phyloP scores from a whole-genome alignment of 1,140 invertebrate species.

The Drosophila miranda region DNA sequence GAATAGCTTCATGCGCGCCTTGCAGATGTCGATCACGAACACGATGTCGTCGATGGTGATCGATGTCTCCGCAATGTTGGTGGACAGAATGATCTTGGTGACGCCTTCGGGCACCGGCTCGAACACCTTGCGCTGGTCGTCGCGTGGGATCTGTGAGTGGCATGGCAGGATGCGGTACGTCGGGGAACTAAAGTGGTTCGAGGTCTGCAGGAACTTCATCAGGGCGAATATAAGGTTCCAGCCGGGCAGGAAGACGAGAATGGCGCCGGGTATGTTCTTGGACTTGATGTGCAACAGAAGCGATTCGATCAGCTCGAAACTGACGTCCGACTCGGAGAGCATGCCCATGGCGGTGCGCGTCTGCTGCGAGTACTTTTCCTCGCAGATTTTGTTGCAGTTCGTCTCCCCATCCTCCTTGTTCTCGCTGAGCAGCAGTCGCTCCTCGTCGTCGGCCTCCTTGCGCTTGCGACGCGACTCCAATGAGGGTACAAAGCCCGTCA shows the following conservation, averaged over 20 bases:
- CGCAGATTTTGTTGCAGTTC: slow-evolving; percentile 88
- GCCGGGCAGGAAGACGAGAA: slow-evolving; percentile 96
- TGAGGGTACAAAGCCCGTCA: slow-evolving; percentile 91
- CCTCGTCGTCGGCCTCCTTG: slow-evolving; percentile 87
- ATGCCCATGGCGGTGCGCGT: slow-evolving; percentile 89
- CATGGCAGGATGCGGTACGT: slow-evolving; percentile 90
- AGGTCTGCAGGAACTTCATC: slow-evolving; percentile 91
- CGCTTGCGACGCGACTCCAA: slow-evolving; percentile 88
- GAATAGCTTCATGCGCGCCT: slow-evolving; percentile 97
- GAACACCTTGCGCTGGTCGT: slow-evolving; percentile 95
- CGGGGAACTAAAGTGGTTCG: slow-evolving; percentile 87
- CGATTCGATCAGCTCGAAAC: slow-evolving; percentile 95
- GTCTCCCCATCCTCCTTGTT: slow-evolving; percentile 87
- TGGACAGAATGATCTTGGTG: slow-evolving; percentile 93
- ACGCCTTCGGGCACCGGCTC: slow-evolving; percentile 88
- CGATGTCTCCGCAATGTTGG: slow-evolving; percentile 96
- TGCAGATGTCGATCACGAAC: slow-evolving; percentile 97
- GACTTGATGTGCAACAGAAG: slow-evolving; percentile 90
- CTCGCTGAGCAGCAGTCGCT: slow-evolving; percentile 81
- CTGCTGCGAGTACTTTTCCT: slow-evolving; percentile 84
- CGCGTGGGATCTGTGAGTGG: slow-evolving; percentile 94
- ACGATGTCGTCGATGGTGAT: slow-evolving; percentile 99
- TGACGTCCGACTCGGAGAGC: slow-evolving; percentile 92
- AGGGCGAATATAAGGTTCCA: slow-evolving; percentile 97
- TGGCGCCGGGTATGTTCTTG: slow-evolving; percentile 90